These are phyloP conservation scores for Elaphurus davidianus DNA, from an alignment of 2,113 vertebrate species.

Conservation along the genomic window DNA sequence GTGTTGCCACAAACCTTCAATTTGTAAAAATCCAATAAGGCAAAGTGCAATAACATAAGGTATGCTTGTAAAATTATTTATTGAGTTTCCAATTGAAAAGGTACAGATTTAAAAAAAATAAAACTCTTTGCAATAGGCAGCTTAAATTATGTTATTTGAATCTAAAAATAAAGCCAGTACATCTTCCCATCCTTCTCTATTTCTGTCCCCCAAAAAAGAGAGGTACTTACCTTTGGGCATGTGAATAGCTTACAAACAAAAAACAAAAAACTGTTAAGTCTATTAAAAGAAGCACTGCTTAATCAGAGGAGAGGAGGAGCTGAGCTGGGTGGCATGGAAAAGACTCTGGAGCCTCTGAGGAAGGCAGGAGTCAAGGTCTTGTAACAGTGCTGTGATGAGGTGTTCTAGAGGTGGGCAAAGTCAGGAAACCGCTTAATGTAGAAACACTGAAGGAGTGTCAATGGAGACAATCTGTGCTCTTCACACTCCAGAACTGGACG, in stretches of 20 bases:
- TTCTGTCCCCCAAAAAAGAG: background rate
- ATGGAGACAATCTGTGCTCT: background rate
- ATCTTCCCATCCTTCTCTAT: background rate
- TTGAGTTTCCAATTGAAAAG: background rate
- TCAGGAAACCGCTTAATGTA: background rate
- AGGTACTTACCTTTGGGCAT: background rate
- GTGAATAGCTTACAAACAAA: background rate
- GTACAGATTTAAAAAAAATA: background rate
- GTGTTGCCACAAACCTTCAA: background rate
- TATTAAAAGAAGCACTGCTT: background rate
- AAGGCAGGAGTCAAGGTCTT: background rate
- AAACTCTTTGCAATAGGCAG: background rate
- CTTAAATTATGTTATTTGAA: background rate
- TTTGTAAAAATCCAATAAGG: background rate
- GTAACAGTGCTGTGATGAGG: background rate
- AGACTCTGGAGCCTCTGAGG: background rate
- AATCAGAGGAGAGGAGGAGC: background rate
- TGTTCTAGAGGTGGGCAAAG: background rate
- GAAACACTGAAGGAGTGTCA: no score
- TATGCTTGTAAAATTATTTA: background rate
- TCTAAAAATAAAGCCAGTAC: conserved; percentile 25
- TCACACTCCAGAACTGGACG: background rate
- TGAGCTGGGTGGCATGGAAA: background rate
- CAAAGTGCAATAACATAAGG: background rate
- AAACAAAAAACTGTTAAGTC: background rate